Conservation (phyloP, 2,888 invertebrate species). For the Catocala fraxini region DNA sequence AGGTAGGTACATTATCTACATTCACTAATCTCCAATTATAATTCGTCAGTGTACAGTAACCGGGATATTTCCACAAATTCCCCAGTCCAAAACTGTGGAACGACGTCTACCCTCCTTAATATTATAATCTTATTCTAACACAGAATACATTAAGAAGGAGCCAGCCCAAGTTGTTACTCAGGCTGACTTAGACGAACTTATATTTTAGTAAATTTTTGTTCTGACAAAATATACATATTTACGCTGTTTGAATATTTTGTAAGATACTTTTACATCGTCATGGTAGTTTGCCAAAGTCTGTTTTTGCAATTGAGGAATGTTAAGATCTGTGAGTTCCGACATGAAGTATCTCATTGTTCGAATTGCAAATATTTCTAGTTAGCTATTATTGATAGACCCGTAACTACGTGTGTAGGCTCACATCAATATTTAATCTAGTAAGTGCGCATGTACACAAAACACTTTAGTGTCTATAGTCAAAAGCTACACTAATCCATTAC, state of each 20-base stretch:
- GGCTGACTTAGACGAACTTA: slow-evolving; percentile 35
- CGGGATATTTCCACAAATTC: slow-evolving; percentile 64
- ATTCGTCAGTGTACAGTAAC: slow-evolving; percentile 68
- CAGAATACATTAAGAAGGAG: slow-evolving; percentile 80
- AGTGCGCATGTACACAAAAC: too few species aligned
- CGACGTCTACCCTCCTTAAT: slow-evolving; percentile 72
- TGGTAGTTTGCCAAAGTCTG: too few species aligned
- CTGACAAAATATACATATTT: background rate
- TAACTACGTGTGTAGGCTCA: too few species aligned
- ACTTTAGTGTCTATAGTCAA: too few species aligned
- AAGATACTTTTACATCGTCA: too few species aligned
- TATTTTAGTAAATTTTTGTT: slow-evolving; percentile 33
- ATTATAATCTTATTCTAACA: slow-evolving; percentile 86
- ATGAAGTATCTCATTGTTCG: too few species aligned
- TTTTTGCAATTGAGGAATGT: too few species aligned
- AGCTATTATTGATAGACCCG: too few species aligned
- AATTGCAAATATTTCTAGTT: too few species aligned
- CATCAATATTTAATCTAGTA: too few species aligned
- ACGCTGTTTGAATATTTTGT: background rate
- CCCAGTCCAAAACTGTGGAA: slow-evolving; percentile 57
- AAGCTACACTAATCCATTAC: too few species aligned
- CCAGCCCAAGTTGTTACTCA: slow-evolving; percentile 57
- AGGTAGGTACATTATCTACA: slow-evolving; percentile 42
- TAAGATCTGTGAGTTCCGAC: too few species aligned
- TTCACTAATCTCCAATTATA: slow-evolving; percentile 78